A percentile compares a stretch with the other conserved stretches of the same genome.
These are phyloP conservation scores for Dendroctonus valens DNA, from an alignment of 1,140 invertebrate genomes.

Conservation along the genomic window DNA sequence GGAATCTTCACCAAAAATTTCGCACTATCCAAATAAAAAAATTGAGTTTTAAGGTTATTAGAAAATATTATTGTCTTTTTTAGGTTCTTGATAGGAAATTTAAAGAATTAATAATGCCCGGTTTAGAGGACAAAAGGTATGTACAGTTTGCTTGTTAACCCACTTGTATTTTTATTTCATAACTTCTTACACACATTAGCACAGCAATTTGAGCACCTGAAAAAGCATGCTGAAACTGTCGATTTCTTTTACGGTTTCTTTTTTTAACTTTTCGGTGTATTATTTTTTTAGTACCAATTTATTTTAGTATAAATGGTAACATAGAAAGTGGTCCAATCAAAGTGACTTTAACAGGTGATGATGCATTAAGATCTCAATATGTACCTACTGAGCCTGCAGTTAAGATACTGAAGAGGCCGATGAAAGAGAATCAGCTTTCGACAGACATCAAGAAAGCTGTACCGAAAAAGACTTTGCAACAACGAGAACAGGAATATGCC, in stretches of 20 bases:
- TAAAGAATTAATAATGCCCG: conserved; percentile 44
- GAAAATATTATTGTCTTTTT: conserved; percentile 29
- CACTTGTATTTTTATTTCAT: neutral
- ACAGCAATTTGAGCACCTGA: no score
- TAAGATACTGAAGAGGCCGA: conserved; percentile 78
- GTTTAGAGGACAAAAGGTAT: conserved; percentile 45
- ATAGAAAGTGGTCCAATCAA: conserved; percentile 42
- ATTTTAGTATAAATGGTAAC: conserved; percentile 39
- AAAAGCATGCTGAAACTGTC: no score
- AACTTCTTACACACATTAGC: no score
- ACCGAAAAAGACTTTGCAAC: conserved; percentile 80
- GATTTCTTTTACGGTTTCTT: conserved; percentile 5
- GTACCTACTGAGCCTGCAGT: conserved; percentile 72
- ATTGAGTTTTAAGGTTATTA: no score
- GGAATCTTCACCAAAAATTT: neutral
- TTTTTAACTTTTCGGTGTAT: no score
- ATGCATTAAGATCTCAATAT: conserved; percentile 49
- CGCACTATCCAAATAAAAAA: neutral
- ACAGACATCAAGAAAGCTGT: conserved; percentile 66
- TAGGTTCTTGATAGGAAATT: conserved; percentile 49
- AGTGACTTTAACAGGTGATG: conserved; percentile 48
- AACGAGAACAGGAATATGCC: conserved; percentile 85
- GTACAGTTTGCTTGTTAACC: conserved; percentile 2
- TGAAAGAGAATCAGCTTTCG: conserved; percentile 55
- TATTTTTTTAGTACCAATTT: neutral